Evolutionary conservation across 1,140 invertebrate species (phyloP).

Genomic region (Cydia pomonella): DNA sequence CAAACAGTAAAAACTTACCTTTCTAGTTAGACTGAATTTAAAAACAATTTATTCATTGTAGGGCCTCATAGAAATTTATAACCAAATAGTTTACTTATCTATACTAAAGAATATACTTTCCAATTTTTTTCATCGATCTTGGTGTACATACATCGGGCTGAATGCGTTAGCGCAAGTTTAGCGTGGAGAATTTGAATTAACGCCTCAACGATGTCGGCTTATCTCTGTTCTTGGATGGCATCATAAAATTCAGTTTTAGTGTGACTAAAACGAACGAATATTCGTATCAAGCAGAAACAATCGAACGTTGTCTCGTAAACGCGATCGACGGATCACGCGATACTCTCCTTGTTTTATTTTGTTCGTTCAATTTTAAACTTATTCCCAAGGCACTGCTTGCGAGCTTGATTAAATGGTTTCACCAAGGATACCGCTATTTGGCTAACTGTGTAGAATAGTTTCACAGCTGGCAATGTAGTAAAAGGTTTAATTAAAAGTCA

Average conservation of each 20-base stretch:
- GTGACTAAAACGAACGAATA: constrained; percentile 24
- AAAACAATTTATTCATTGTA: neutral
- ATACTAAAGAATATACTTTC: neutral
- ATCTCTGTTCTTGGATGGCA: constrained; percentile 10
- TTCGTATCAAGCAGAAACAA: constrained; percentile 22
- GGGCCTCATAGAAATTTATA: neutral
- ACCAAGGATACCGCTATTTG: constrained; percentile 26
- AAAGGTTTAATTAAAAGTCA: constrained; percentile 7
- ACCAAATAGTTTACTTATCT: neutral
- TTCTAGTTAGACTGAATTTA: neutral
- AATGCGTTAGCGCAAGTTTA: neutral
- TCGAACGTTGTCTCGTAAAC: constrained; percentile 29
- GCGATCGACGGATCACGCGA: constrained; percentile 13
- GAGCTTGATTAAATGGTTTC: constrained; percentile 31
- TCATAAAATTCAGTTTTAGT: constrained; percentile 18
- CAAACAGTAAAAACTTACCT: neutral
- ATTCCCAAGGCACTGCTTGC: constrained; percentile 24
- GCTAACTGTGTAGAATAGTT: constrained; percentile 1
- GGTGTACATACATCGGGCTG: neutral
- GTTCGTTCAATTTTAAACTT: constrained; percentile 31
- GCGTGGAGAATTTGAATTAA: neutral
- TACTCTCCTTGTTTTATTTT: constrained; percentile 18
- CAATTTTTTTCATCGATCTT: neutral
- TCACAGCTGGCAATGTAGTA: neutral
- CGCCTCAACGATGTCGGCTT: neutral